Conservation (phyloP, 1,140 invertebrate genomes). For the Octopus sinensis region DNA sequence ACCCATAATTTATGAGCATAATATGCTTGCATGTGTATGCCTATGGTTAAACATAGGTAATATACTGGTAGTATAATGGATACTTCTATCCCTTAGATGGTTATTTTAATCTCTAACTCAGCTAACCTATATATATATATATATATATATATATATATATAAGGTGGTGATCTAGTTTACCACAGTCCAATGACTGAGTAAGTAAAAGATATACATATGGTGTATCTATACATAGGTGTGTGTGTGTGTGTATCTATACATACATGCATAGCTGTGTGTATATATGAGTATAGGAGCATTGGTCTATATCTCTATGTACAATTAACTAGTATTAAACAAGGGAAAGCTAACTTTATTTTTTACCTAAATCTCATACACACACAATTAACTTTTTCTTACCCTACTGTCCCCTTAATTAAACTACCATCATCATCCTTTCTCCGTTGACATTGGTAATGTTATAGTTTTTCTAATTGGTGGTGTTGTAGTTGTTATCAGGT, state of each 20-base stretch:
- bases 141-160: constrained; percentile 3
- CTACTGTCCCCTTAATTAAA: too few relatives aligned
- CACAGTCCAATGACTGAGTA: neutral
- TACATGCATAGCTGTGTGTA: neutral
- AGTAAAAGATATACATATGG: neutral
- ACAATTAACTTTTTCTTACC: too few relatives aligned
- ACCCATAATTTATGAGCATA: too few relatives aligned
- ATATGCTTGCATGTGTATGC: too few relatives aligned
- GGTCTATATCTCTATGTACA: neutral
- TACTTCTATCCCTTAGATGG: neutral
- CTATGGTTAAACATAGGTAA: too few relatives aligned
- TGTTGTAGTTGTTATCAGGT: too few relatives aligned
- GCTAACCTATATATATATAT: neutral
- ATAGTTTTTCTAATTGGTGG: too few relatives aligned
- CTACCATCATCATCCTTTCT: too few relatives aligned
- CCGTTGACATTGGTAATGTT: too few relatives aligned
- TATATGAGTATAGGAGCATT: neutral
- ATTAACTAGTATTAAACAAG: neutral
- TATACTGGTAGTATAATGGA: neutral
- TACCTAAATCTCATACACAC: neutral
- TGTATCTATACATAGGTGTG: neutral
- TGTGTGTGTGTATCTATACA: neutral
- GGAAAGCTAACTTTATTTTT: neutral
- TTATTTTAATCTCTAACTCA: neutral
- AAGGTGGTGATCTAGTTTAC: neutral